phyloP scores from a whole-genome alignment of 2,113 vertebrate species.

The Petrocephalus microphthalmus region DNA sequence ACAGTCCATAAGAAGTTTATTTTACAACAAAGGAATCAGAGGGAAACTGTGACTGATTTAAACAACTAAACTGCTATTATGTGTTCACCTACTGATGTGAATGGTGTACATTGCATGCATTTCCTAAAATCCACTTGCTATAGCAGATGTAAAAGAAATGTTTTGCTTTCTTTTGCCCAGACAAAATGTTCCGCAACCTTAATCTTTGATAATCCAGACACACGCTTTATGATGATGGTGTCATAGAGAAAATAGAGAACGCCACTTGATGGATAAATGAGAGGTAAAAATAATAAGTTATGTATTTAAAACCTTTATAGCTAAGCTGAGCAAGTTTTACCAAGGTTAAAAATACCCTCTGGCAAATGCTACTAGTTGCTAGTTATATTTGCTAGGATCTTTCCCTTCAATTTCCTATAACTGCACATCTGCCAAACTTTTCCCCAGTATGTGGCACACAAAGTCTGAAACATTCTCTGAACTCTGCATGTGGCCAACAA shows the following conservation, averaged over 20 bases:
- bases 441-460: background rate
- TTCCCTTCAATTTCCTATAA: background rate
- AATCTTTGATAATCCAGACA: background rate
- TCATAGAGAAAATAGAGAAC: background rate
- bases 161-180: background rate
- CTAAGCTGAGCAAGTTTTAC: background rate
- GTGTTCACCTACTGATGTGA: background rate
- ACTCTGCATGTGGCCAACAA: background rate
- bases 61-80: background rate
- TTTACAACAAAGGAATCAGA: background rate
- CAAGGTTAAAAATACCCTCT: background rate
- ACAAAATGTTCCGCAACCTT: background rate
- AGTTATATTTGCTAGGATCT: background rate
- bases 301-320: background rate
- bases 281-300: background rate
- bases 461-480: background rate
- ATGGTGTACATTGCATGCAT: slow-evolving; percentile 8
- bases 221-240: background rate
- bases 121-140: slow-evolving; percentile 1
- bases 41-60: background rate
- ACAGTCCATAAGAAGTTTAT: background rate
- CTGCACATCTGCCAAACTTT: background rate
- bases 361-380: background rate
- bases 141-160: slow-evolving; percentile 5
- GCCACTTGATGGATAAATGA: background rate